phyloP scores from a whole-genome alignment of 2,113 vertebrate genomes.

The Hydrolagus affinis region DNA sequence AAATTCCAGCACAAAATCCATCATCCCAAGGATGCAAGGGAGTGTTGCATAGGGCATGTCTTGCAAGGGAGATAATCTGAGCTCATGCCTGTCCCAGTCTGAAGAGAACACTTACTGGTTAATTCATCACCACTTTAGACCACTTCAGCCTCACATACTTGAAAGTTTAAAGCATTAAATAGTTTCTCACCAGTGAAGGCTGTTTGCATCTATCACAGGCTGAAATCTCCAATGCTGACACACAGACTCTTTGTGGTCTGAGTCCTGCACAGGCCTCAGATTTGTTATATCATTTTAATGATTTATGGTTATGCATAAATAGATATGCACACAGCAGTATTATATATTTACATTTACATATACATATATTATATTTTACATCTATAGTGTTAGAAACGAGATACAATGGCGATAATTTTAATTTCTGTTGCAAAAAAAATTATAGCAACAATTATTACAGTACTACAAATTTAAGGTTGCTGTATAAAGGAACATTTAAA shows the following conservation, averaged over 20 bases:
- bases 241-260: background rate
- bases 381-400: no score
- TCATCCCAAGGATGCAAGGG: conserved; percentile 29
- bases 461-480: no score
- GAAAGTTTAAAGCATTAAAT: conserved; percentile 43
- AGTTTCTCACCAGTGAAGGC: conserved; percentile 46
- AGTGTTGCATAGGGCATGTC: background rate
- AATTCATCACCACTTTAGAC: conserved; percentile 45
- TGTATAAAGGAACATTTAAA: background rate
- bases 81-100: conserved; percentile 33
- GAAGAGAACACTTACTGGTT: conserved; percentile 42
- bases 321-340: no score
- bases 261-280: background rate
- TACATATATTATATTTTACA: no score
- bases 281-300: background rate
- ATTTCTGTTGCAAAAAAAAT: background rate
- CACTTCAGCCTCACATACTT: conserved; percentile 37
- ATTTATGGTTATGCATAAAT: no score
- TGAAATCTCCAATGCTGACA: conserved; percentile 33
- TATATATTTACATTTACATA: no score
- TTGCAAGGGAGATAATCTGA: conserved; percentile 41
- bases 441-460: background rate
- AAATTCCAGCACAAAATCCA: conserved; percentile 28
- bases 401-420: no score
- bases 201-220: conserved; percentile 38